A percentile compares a stretch with the other conserved stretches of the same genome.
These are phyloP conservation scores for Conus betulinus DNA, from an alignment of 1,140 invertebrate genomes.

Conservation along the genomic window DNA sequence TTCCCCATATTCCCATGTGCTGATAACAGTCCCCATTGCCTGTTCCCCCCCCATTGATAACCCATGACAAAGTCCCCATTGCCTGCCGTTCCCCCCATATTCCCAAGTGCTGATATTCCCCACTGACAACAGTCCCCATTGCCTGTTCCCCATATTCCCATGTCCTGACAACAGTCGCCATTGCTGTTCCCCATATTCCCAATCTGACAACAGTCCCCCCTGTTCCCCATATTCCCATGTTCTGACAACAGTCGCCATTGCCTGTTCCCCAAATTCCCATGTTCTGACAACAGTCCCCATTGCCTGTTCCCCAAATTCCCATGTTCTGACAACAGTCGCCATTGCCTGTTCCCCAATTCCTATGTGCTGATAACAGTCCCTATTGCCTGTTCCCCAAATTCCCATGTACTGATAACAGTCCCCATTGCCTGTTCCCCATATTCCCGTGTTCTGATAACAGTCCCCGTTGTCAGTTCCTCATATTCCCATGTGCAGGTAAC, in stretches of 20 bases:
- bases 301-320: too few species aligned
- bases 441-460: background rate
- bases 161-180: background rate
- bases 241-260: too few species aligned
- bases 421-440: background rate
- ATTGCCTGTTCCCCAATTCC: too few species aligned
- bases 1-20: background rate
- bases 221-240: background rate
- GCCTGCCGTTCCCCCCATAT: background rate
- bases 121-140: too few species aligned
- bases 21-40: background rate
- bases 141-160: background rate
- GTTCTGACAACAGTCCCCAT: too few species aligned
- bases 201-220: too few species aligned
- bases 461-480: background rate
- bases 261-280: too few species aligned
- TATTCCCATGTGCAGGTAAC: background rate
- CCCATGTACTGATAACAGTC: background rate
- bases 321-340: too few species aligned
- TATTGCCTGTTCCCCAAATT: background rate
- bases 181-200: too few species aligned
- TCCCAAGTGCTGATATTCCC: background rate
- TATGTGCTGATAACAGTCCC: background rate
- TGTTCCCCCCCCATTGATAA: background rate
- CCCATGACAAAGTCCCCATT: background rate